Evolutionary conservation across 2,888 invertebrate species (phyloP).

Genomic region (Orthosia incerta): DNA sequence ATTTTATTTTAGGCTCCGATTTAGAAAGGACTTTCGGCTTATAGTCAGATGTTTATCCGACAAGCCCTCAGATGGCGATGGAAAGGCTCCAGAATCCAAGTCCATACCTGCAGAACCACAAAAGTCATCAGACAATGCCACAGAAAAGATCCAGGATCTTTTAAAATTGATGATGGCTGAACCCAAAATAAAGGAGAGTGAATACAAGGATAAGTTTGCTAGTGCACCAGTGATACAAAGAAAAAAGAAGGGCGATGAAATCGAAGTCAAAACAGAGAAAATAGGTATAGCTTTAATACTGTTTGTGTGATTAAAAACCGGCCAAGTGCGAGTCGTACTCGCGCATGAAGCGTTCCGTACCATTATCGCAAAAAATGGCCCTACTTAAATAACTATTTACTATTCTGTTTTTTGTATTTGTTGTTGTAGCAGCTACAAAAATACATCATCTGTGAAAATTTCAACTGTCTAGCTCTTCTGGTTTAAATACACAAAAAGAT

Average conservation of each 20-base stretch:
- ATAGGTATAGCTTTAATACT: conserved; percentile 74
- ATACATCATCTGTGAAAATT: too few relatives aligned
- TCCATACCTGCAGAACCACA: conserved; percentile 60
- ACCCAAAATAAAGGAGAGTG: conserved; percentile 82
- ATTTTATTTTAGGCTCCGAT: conserved; percentile 70
- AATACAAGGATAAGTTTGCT: conserved; percentile 82
- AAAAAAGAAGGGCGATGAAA: conserved; percentile 75
- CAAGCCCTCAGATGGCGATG: conserved; percentile 79
- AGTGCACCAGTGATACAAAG: conserved; percentile 79
- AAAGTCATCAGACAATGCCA: conserved; percentile 71
- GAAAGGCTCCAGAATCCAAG: conserved; percentile 72
- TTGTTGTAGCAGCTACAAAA: too few relatives aligned
- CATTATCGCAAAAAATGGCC: too few relatives aligned
- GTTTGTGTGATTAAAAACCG: background rate
- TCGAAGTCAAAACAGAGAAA: conserved; percentile 82
- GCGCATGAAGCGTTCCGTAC: too few relatives aligned
- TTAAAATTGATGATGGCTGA: conserved; percentile 85
- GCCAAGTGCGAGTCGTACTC: too few relatives aligned
- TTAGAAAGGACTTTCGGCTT: conserved; percentile 74
- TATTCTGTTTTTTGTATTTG: too few relatives aligned
- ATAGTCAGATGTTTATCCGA: conserved; percentile 77
- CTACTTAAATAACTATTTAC: too few relatives aligned
- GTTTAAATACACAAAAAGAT: too few relatives aligned
- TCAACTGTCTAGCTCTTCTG: too few relatives aligned
- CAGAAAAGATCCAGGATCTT: conserved; percentile 85